These are phyloP conservation scores for Aeoliscus strigatus DNA, from an alignment of 2,797 vertebrate species.

Conservation along the genomic window DNA sequence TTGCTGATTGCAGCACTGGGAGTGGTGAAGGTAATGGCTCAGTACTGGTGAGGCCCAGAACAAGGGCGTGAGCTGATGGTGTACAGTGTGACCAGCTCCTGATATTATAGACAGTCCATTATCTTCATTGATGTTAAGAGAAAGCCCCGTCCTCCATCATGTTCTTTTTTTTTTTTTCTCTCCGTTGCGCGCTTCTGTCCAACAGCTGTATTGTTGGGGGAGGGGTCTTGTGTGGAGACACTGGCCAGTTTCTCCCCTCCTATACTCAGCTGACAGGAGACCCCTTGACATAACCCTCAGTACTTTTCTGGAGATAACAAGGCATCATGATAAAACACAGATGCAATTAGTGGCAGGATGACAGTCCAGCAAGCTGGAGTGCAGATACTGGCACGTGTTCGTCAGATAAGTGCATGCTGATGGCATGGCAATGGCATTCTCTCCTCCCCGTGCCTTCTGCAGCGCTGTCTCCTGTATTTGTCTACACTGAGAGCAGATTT, in stretches of 20 bases:
- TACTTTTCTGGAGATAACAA: conserved; percentile 60
- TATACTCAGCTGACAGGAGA: conserved; percentile 45
- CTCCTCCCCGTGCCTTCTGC: conserved; percentile 12
- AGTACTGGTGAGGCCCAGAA: conserved; percentile 24
- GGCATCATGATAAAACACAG: conserved; percentile 62
- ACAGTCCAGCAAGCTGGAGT: conserved; percentile 32
- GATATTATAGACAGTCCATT: conserved; percentile 41
- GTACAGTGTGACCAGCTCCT: conserved; percentile 27
- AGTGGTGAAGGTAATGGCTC: conserved; percentile 55
- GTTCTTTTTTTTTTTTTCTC: too few relatives aligned
- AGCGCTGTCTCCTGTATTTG: conserved; percentile 4
- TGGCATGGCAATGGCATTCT: conserved; percentile 21
- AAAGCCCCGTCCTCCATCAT: conserved; percentile 19
- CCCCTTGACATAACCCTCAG: conserved; percentile 47
- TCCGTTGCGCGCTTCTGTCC: conserved; percentile 7
- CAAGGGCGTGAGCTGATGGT: conserved; percentile 37
- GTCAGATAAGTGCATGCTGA: conserved; percentile 42
- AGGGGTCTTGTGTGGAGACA: conserved; percentile 1
- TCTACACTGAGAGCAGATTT: conserved; percentile 9
- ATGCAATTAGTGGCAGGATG: conserved; percentile 56
- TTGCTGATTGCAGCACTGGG: conserved; percentile 64
- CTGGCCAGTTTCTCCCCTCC: conserved; percentile 26
- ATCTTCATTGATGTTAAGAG: conserved; percentile 40
- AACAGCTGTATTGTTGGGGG: background rate
- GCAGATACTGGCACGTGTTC: conserved; percentile 39